phyloP scores from a whole-genome alignment of 1,140 invertebrate genomes.

The Drosophila varians region DNA sequence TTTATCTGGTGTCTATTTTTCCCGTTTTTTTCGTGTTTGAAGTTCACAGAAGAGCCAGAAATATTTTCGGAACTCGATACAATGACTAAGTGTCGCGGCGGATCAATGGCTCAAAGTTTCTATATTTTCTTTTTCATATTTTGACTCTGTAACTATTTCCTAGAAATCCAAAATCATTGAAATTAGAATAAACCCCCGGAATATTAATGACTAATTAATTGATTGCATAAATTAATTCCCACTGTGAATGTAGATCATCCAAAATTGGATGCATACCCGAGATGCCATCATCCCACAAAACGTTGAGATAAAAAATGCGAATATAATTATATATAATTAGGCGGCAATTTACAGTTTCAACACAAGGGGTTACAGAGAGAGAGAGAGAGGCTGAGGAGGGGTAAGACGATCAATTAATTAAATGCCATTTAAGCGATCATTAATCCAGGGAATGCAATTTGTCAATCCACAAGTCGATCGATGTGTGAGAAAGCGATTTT shows the following conservation, averaged over 20 bases:
- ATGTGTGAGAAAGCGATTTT: slow-evolving; percentile 78
- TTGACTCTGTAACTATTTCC: not conserved
- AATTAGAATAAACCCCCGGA: not conserved
- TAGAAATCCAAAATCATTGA: not conserved
- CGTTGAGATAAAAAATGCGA: slow-evolving; percentile 64
- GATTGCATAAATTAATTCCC: slow-evolving; percentile 40
- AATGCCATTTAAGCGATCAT: slow-evolving; percentile 76
- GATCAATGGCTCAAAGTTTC: slow-evolving; percentile 29
- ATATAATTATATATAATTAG: slow-evolving; percentile 75
- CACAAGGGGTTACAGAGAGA: no score
- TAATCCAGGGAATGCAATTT: slow-evolving; percentile 76
- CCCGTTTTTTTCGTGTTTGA: slow-evolving; percentile 23
- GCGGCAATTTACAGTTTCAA: slow-evolving; percentile 59
- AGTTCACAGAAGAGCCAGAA: slow-evolving; percentile 42
- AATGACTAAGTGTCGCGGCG: slow-evolving; percentile 44
- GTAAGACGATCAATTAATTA: slow-evolving; percentile 66
- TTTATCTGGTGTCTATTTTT: slow-evolving; percentile 7
- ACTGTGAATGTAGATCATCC: slow-evolving; percentile 40
- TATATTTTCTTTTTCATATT: not conserved
- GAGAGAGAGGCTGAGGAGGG: slow-evolving; percentile 9
- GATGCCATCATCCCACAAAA: not conserved
- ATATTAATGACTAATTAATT: slow-evolving; percentile 42
- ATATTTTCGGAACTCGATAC: slow-evolving; percentile 48
- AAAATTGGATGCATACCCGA: slow-evolving; percentile 11
- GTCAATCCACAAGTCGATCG: slow-evolving; percentile 53